A percentile compares a stretch with the other conserved stretches of the same genome.
Conservation (phyloP, 1,140 invertebrate genomes). For the Homarus americanus region DNA sequence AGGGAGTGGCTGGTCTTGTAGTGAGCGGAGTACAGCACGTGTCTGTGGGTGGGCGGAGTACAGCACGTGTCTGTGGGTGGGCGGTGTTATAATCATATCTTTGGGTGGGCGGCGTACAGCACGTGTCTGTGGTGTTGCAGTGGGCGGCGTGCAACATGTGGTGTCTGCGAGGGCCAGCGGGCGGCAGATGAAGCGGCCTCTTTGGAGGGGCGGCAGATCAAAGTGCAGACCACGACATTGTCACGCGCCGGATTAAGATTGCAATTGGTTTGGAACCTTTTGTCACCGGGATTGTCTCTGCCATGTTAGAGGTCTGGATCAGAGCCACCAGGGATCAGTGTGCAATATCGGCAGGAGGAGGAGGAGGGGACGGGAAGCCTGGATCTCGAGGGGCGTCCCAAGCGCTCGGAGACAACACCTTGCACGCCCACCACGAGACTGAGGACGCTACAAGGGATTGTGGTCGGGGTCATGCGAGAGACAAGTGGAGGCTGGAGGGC, state of each 20-base stretch:
- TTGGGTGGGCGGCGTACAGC: too few relatives aligned
- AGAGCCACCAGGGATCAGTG: constrained; percentile 11
- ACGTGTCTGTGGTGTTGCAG: neutral
- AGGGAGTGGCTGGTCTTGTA: too few relatives aligned
- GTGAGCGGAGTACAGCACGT: too few relatives aligned
- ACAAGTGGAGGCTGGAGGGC: constrained; percentile 4
- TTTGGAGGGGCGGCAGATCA: constrained; percentile 39
- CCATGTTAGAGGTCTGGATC: neutral
- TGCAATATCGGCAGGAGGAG: constrained; percentile 12
- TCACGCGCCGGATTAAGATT: constrained; percentile 44
- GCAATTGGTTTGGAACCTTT: constrained; percentile 22
- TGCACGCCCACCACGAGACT: neutral
- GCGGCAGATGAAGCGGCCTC: constrained; percentile 15
- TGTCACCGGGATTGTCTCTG: constrained; percentile 30
- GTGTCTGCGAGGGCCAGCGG: neutral
- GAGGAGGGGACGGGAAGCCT: neutral
- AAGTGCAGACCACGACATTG: neutral
- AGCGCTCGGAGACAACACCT: neutral
- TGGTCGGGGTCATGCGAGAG: constrained; percentile 1
- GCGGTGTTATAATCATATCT: too few relatives aligned
- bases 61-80: too few relatives aligned
- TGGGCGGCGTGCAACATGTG: constrained; percentile 19
- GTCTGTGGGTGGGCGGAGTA: too few relatives aligned
- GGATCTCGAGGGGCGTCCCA: neutral
- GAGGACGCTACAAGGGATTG: neutral